Percentiles rank a stretch among this genome's conserved stretches.
Evolutionary conservation across 2,888 invertebrate genomes (phyloP).

Genomic region (Psococerastis gibbosa): DNA sequence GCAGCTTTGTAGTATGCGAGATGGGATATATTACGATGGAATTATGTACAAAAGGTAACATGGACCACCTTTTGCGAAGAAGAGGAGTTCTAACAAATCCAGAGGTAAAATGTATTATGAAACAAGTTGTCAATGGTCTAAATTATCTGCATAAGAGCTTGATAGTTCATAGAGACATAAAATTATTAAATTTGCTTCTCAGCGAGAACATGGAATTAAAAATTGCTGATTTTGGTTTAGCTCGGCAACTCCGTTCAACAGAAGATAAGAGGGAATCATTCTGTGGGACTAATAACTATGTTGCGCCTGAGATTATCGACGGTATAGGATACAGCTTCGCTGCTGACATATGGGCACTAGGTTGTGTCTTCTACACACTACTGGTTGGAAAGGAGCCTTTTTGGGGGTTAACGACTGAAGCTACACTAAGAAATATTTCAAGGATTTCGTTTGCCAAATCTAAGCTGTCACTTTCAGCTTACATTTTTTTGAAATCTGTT

Average conservation of each 20-base stretch:
- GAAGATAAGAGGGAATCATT: slow-evolving; percentile 5
- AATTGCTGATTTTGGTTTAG: neutral
- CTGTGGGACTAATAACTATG: slow-evolving; percentile 14
- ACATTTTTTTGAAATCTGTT: too few species aligned
- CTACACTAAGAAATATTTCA: too few species aligned
- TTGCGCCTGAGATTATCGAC: slow-evolving; percentile 14
- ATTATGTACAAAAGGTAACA: neutral
- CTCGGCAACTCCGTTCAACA: neutral
- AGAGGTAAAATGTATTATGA: neutral
- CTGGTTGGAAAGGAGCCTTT: slow-evolving; percentile 6
- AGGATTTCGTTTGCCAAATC: too few species aligned
- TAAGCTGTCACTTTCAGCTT: too few species aligned
- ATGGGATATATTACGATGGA: neutral
- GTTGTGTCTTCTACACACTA: slow-evolving; percentile 12
- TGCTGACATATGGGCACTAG: slow-evolving; percentile 14
- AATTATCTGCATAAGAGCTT: neutral
- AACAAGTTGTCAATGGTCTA: neutral
- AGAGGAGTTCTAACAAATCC: neutral
- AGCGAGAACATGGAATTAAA: neutral
- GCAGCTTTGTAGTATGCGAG: neutral
- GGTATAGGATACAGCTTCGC: slow-evolving; percentile 12
- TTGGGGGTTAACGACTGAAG: too few species aligned
- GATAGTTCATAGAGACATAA: neutral
- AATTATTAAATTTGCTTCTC: neutral
- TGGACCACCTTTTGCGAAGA: neutral